Evolutionary conservation across 2,888 invertebrate species (phyloP).

Genomic region (Parelbella ahira): DNA sequence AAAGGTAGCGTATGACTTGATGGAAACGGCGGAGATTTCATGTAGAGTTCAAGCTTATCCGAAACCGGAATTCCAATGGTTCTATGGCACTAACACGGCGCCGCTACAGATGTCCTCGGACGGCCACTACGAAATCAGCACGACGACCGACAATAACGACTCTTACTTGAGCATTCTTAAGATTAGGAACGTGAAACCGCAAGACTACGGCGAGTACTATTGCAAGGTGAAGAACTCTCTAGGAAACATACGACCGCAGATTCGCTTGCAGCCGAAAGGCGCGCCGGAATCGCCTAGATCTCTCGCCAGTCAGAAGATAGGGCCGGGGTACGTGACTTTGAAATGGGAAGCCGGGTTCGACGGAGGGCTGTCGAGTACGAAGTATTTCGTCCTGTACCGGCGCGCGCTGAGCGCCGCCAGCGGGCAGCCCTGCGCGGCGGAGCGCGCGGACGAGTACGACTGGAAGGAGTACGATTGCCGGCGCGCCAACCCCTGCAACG

Average conservation of each 20-base stretch:
- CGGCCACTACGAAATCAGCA: constrained; percentile 92
- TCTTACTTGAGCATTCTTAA: constrained; percentile 89
- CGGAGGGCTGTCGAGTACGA: constrained; percentile 92
- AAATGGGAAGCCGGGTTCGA: constrained; percentile 95
- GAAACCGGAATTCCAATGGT: constrained; percentile 96
- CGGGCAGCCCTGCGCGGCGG: constrained; percentile 52
- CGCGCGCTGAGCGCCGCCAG: constrained; percentile 81
- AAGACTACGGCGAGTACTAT: constrained; percentile 95
- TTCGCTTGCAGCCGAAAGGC: constrained; percentile 91
- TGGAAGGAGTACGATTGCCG: constrained; percentile 94
- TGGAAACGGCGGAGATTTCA: constrained; percentile 91
- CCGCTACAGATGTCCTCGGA: constrained; percentile 89
- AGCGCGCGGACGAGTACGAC: constrained; percentile 75
- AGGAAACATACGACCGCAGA: constrained; percentile 87
- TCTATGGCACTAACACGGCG: constrained; percentile 86
- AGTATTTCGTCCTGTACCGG: constrained; percentile 91
- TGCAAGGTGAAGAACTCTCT: constrained; percentile 92
- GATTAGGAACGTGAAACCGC: constrained; percentile 86
- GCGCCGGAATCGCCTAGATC: constrained; percentile 91
- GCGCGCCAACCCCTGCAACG: constrained; percentile 92
- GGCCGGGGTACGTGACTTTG: constrained; percentile 89
- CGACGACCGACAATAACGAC: constrained; percentile 90
- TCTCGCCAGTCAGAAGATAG: constrained; percentile 85
- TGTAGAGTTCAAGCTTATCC: constrained; percentile 96
- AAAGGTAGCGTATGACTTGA: constrained; percentile 92